Percentiles rank a stretch among this genome's conserved stretches.
phyloP scores from a whole-genome alignment of 2,797 vertebrate species.

The Pangasius mekongensis region DNA sequence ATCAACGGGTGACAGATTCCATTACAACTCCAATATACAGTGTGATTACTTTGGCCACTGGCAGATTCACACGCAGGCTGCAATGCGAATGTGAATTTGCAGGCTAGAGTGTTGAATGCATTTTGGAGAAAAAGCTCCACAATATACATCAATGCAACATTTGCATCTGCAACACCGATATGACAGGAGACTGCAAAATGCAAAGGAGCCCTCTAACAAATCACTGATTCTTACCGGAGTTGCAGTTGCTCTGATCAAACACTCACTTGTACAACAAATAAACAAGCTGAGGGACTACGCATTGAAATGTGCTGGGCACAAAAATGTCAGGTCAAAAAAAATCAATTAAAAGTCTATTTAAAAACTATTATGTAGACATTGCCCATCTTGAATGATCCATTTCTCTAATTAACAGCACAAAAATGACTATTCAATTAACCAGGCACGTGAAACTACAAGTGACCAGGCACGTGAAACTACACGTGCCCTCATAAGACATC shows the following conservation, averaged over 20 bases:
- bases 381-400: background rate
- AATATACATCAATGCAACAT: background rate
- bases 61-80: background rate
- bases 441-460: background rate
- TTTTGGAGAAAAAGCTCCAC: background rate
- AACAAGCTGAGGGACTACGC: background rate
- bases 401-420: background rate
- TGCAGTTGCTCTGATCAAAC: background rate
- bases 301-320: background rate
- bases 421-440: background rate
- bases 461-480: background rate
- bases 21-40: conserved; percentile 7
- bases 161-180: background rate
- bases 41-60: background rate
- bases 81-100: background rate
- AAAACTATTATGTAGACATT: background rate
- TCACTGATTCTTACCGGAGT: background rate
- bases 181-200: background rate
- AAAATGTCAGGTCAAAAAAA: too few relatives aligned
- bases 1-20: conserved; percentile 8
- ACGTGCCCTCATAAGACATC: background rate
- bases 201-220: background rate
- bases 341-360: background rate
- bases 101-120: background rate
- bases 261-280: background rate